Percentiles rank a stretch among this genome's conserved stretches.
These are phyloP conservation scores for Cosmia pyralina DNA, from an alignment of 2,888 invertebrate genomes.

Conservation along the genomic window DNA sequence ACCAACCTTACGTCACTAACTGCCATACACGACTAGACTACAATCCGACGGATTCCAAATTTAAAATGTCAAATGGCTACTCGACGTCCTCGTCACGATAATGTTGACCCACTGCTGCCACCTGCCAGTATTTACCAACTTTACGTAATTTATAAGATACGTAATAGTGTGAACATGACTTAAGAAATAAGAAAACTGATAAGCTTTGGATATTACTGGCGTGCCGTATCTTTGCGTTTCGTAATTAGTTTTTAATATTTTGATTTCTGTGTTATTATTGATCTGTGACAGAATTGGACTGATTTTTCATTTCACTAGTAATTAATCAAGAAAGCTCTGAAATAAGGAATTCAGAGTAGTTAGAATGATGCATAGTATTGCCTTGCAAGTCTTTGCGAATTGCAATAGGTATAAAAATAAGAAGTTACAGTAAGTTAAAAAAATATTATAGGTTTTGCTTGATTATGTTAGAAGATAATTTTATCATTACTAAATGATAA, in stretches of 20 bases:
- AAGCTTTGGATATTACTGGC: slow-evolving; percentile 61
- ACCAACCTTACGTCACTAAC: slow-evolving; percentile 39
- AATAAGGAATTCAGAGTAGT: not conserved
- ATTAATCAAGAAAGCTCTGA: not conserved
- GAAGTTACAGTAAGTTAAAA: not conserved
- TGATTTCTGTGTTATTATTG: slow-evolving; percentile 5
- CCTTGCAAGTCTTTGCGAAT: not conserved
- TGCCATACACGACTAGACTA: slow-evolving; percentile 46
- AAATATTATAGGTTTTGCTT: not conserved
- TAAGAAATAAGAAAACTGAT: slow-evolving; percentile 62
- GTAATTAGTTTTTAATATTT: slow-evolving; percentile 28
- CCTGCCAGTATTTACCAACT: slow-evolving; percentile 63
- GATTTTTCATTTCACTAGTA: not conserved
- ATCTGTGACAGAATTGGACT: slow-evolving; percentile 3
- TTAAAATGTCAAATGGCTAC: slow-evolving; percentile 67
- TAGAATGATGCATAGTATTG: too few species aligned
- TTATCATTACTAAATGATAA: not conserved
- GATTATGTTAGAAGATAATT: not conserved
- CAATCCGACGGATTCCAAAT: slow-evolving; percentile 57
- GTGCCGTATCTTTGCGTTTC: slow-evolving; percentile 62
- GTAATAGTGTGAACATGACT: slow-evolving; percentile 65
- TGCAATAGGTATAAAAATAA: not conserved
- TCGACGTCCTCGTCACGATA: slow-evolving; percentile 77
- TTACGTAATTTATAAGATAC: slow-evolving; percentile 69
- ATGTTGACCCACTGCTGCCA: slow-evolving; percentile 72